Evolutionary conservation across 2,888 invertebrate genomes (phyloP), one percentile per base, ranked within the genome.

Genomic region (Meteorus cinctellus): DNA sequence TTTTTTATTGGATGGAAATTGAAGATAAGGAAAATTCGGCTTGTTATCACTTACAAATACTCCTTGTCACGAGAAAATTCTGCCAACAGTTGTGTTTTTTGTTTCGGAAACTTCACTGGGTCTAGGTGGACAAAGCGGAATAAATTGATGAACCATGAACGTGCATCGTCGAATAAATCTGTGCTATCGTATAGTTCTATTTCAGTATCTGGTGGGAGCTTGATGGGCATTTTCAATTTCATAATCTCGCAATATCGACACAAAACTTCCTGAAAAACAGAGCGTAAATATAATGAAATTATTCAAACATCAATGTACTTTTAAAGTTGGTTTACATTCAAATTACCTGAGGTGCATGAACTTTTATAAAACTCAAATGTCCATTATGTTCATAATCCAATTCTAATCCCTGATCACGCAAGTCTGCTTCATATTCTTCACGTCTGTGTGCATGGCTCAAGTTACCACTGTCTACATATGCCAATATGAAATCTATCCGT

Each of bases 211-310:
- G 83, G 78, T 59, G 82, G 63, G 27, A 81, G 80, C 90, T 93
- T 95, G 88, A 96, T 94, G 62, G 95, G 95, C 92, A 96, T 92
- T 86, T 94, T 92, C 48, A 96, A 91, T 88, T 95, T 95, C 82
- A 96, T 91, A 78, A 95, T 93, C 89, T 96, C 96, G 48, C 94
- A 93, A 87, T 95, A 95, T 81, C 94, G 91, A 77, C 93, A 91
- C 27, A 95, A 88, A 1, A 96, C 93, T 82, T 94, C 94, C 84
- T 87, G 70, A n/a, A 78, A 24, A 78, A 66, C 27, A 19, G 6
- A 2, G 29, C 31, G 12, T 1, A 72, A 31, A n/a, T 24, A 1
- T 12, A 27, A 36, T 3, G 16, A 48, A 66, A 62, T 34, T 19
- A 45, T 63, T 65, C 19, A 66, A 16, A 16, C 0, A 55, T 1